Evolutionary conservation across 1,140 invertebrate genomes (phyloP).

Genomic region (Euura lappo): DNA sequence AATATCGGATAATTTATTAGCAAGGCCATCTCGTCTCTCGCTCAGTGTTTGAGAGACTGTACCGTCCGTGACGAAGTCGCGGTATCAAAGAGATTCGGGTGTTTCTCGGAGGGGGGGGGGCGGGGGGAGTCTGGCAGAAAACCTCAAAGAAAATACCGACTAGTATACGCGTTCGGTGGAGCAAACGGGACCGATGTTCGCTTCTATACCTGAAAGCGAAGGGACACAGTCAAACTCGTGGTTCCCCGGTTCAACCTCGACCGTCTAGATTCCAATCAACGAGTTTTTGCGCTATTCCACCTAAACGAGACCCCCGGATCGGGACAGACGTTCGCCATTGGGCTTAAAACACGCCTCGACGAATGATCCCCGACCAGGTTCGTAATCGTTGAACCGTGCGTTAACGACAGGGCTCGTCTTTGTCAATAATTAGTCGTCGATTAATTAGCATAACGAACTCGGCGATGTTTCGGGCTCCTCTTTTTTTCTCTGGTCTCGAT

Average conservation of each 20-base stretch:
- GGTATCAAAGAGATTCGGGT: slow-evolving; percentile 48
- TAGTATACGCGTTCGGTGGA: not conserved
- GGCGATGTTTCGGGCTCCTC: too few relatives aligned
- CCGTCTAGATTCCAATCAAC: slow-evolving; percentile 51
- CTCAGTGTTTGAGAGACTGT: not conserved
- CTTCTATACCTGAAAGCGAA: slow-evolving; percentile 1
- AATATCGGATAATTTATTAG: slow-evolving; percentile 49
- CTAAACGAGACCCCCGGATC: slow-evolving; percentile 26
- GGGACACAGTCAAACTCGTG: not conserved
- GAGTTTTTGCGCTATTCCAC: slow-evolving; percentile 42
- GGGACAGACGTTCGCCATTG: too few relatives aligned
- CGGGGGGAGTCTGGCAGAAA: slow-evolving; percentile 13
- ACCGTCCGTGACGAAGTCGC: not conserved
- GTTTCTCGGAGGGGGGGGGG: slow-evolving; percentile 33
- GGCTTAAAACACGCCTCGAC: too few relatives aligned
- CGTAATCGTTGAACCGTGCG: too few relatives aligned
- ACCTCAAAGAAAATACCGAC: slow-evolving; percentile 45
- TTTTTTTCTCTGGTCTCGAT: too few relatives aligned
- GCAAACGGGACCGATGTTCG: not conserved
- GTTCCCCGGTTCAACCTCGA: slow-evolving; percentile 21
- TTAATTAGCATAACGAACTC: slow-evolving; percentile 47
- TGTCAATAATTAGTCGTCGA: slow-evolving; percentile 36
- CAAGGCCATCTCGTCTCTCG: slow-evolving; percentile 29
- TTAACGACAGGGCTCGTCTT: not conserved
- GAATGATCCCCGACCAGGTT: too few relatives aligned